A percentile compares a stretch with the other conserved stretches of the same genome.
These are phyloP conservation scores for Drosophila teissieri DNA, from an alignment of 1,140 invertebrate species.

Conservation along the genomic window DNA sequence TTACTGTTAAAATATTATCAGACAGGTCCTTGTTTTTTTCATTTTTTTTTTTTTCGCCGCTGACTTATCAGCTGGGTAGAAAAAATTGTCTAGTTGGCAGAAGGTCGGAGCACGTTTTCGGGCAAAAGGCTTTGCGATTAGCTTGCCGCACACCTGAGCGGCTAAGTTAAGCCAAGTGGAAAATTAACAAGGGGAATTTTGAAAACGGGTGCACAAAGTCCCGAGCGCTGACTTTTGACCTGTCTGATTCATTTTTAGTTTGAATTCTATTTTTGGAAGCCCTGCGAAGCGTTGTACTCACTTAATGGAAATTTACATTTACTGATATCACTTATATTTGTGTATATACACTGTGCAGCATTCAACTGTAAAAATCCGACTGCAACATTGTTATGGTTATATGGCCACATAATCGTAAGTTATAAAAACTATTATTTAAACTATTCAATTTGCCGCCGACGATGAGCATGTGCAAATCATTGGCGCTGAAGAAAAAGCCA, in stretches of 20 bases:
- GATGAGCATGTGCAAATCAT: slow-evolving; percentile 39
- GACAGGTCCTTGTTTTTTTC: slow-evolving; percentile 32
- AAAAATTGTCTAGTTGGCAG: neutral
- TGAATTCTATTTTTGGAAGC: neutral
- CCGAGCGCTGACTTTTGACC: neutral
- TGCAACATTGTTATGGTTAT: slow-evolving; percentile 10
- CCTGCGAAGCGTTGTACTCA: neutral
- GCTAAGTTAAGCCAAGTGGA: slow-evolving; percentile 17
- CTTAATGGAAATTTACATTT: neutral
- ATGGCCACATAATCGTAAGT: slow-evolving; percentile 14
- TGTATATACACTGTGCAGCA: neutral
- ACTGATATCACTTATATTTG: neutral
- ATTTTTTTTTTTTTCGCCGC: slow-evolving; percentile 4
- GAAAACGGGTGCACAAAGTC: neutral
- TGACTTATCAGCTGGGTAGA: slow-evolving; percentile 13
- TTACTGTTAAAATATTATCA: slow-evolving; percentile 75
- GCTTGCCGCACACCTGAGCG: slow-evolving; percentile 25
- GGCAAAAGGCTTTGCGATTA: slow-evolving; percentile 7
- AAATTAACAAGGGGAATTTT: slow-evolving; percentile 25
- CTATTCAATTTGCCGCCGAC: slow-evolving; percentile 35
- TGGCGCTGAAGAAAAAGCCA: slow-evolving; percentile 23
- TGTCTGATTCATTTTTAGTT: slow-evolving; percentile 5
- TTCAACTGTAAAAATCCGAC: neutral
- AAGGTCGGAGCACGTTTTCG: neutral
- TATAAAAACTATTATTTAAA: slow-evolving; percentile 47